Evolutionary conservation across 2,113 vertebrate species (phyloP).

Genomic region (Cricetomys ansorgei): DNA sequence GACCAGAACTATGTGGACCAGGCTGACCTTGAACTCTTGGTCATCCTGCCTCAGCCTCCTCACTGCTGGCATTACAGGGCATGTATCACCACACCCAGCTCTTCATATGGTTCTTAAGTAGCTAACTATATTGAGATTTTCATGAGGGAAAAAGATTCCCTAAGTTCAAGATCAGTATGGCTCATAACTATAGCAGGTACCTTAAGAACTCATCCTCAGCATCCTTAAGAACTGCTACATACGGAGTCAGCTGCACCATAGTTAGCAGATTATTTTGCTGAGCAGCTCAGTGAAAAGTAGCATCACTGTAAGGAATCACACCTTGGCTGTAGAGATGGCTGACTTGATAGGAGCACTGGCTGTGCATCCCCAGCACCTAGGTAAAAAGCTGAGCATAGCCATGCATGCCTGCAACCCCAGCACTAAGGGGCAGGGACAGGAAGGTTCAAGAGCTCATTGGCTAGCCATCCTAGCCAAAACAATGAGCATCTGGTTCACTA

Average conservation of each 20-base stretch:
- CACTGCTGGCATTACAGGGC: neutral
- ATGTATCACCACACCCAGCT: neutral
- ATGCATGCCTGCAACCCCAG: neutral
- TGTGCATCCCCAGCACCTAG: neutral
- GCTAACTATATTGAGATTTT: neutral
- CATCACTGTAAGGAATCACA: neutral
- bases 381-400: neutral
- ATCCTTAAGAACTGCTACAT: neutral
- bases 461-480: neutral
- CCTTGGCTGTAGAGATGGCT: neutral
- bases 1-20: neutral
- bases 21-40: neutral
- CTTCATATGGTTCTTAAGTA: slow-evolving; percentile 24
- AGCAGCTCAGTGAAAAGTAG: neutral
- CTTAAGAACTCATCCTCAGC: neutral
- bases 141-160: neutral
- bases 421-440: neutral
- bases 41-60: neutral
- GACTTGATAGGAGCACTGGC: too few species aligned
- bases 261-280: neutral
- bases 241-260: neutral
- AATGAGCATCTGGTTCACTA: neutral
- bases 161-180: neutral
- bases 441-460: neutral
- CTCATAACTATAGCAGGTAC: neutral